Evolutionary conservation across 2,113 vertebrate species (phyloP), one percentile per base, ranked within the genome.

Genomic region (Apodemus speciosus): DNA sequence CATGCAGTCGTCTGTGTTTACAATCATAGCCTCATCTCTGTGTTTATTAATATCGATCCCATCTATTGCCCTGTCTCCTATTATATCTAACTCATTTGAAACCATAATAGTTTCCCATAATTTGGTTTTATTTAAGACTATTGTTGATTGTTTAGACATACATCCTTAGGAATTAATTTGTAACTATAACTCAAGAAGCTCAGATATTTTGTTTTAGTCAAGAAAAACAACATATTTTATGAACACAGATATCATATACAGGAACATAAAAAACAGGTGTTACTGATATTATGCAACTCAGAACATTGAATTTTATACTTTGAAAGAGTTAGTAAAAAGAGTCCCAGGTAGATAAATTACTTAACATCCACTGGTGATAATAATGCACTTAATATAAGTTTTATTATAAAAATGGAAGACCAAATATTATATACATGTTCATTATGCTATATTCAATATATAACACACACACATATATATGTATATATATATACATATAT

Each of bases 1-100:
- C 87, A 95, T 95, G 94, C 97, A 95, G 95, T 85, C 90, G 62
- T 79, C 85, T 97, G 92, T 97, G 88, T 96, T 97, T 96, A 95
- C 88, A 95, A 77, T 94, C 93, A 79, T 43, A 96, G 51, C 68
- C 93, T 97, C 97, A 97, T 97, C 96, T 77, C 30, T 46, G 40
- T 56, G 10, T 96, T 97, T 97, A 97, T 96, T 98, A 97, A 97
- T 87, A 93, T 2, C 8, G 68, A 46, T 71, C 87, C 79, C 89
- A 90, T 96, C 91, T 96, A 89, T 71, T 90, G 88, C 90, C 91
- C 69, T 27, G 1, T 92, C 95, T 97, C 58, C 86, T 97, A 77
- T 76, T 96, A 94, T 91, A 93, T 32, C 58, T 60, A 71, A 38
- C 69, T 97, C 94, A 85, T 95, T 43, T 13, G 91, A 96, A 98